These are phyloP conservation scores for Nebria ingens DNA, from an alignment of 1,140 invertebrate genomes.

Conservation along the genomic window DNA sequence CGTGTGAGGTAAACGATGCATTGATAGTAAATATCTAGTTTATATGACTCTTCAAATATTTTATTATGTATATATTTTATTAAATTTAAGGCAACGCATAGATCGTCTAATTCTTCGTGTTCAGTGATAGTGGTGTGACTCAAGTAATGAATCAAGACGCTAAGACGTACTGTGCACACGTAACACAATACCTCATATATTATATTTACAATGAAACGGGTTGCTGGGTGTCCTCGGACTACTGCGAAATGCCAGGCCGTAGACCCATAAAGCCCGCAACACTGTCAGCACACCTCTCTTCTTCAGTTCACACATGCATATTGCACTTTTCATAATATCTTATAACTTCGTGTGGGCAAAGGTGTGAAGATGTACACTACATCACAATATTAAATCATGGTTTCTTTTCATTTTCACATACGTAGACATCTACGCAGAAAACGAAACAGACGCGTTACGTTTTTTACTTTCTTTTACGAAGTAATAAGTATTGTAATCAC, in stretches of 20 bases:
- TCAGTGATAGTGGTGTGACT: background rate
- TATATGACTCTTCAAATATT: background rate
- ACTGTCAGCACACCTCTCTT: background rate
- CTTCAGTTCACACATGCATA: background rate
- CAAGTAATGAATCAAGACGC: background rate
- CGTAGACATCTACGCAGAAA: too few relatives aligned
- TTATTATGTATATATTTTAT: slow-evolving; percentile 6
- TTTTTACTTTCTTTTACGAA: too few relatives aligned
- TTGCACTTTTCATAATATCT: too few relatives aligned
- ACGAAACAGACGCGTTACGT: too few relatives aligned
- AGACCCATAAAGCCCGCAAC: background rate
- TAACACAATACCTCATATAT: slow-evolving; percentile 7
- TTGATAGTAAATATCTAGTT: slow-evolving; percentile 4
- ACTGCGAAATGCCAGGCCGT: slow-evolving; percentile 1
- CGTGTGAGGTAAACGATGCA: background rate
- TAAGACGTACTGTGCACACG: background rate
- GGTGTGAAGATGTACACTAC: too few relatives aligned
- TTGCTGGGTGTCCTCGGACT: slow-evolving; percentile 4
- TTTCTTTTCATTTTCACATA: too few relatives aligned
- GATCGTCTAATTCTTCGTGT: background rate
- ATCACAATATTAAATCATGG: too few relatives aligned
- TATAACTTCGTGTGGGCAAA: too few relatives aligned
- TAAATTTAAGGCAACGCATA: background rate
- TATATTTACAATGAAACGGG: slow-evolving; percentile 1
- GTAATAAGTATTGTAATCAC: too few relatives aligned